Evolutionary conservation across 2,888 invertebrate genomes (phyloP), one percentile per base, ranked within the genome.

Genomic region (Dendrolimus pini): DNA sequence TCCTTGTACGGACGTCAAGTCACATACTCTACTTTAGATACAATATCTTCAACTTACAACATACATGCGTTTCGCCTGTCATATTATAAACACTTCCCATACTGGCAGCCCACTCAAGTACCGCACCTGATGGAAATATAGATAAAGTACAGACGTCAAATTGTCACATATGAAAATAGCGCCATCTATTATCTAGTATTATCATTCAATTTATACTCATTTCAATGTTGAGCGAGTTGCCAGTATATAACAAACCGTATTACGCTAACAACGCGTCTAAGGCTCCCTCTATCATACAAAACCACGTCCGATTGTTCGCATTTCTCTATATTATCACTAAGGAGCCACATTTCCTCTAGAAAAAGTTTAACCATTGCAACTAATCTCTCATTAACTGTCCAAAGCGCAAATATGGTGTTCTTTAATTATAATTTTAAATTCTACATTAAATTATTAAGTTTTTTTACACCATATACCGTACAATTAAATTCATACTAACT

Each of bases 401-500:
- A 69, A 79, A 78, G 77, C 78, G 74, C 70, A 72, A 73, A 70
- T 69, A 67, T 70, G 77, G 73, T 73, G 77, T 79, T 74, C 62
- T 63, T 62, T 65, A 56, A 58, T 59, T 59, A 56, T 58, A 53
- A 42, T 30, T 30, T 30, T 30, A 30, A 55, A 55, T 53, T 47
- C 52, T 58, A 58, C 30, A 30, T 30, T 30, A 57, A 65, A 61
- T 66, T 65, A 62, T 68, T 70, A 72, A 74, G 71, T 65, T 61
- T 66, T 30, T 47, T 47, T 47, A 74, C 75, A 73, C 74, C 79
- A 72, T 65, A 70, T 65, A 70, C 75, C 77, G 78, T 78, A 71
- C 74, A 61, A 59, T 52, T 54, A 53, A 84, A 79, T 85, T 85
- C 82, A 66, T 74, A 68, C 86, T 86, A 87, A 85, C 88, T 88